phyloP scores from a whole-genome alignment of 2,113 vertebrate genomes.

The Cyprinus carpio region DNA sequence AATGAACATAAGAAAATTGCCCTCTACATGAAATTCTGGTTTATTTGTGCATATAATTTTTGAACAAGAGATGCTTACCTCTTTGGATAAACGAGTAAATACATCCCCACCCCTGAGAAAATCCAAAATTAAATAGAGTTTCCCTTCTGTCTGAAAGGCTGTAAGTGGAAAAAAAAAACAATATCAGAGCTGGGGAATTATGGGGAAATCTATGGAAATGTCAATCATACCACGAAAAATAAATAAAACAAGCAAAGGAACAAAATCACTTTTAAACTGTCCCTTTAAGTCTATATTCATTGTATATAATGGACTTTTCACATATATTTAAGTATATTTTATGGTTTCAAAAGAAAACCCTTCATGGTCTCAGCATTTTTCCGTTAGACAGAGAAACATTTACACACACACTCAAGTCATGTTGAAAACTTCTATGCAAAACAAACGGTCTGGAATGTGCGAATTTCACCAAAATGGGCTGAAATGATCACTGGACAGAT shows the following conservation, averaged over 20 bases:
- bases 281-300: background rate
- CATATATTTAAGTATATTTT: too few species aligned
- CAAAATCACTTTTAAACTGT: background rate
- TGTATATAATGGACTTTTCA: too few species aligned
- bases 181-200: background rate
- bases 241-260: background rate
- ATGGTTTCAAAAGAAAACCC: background rate
- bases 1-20: background rate
- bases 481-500: background rate
- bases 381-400: background rate
- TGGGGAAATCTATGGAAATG: constrained; percentile 10
- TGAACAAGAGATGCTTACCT: constrained; percentile 80
- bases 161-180: background rate
- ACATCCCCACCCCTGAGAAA: constrained; percentile 99
- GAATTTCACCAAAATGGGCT: background rate
- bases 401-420: background rate
- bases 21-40: background rate
- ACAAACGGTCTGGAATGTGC: background rate
- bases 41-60: background rate
- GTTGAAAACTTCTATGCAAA: background rate
- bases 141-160: constrained; percentile 99
- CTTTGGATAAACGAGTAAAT: constrained; percentile 99
- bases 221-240: background rate
- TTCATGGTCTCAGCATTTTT: background rate
- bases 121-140: constrained; percentile 98